Evolutionary conservation across 92 coral and sea anemone genomes (phyloP).

Genomic region (Muricea muricata): DNA sequence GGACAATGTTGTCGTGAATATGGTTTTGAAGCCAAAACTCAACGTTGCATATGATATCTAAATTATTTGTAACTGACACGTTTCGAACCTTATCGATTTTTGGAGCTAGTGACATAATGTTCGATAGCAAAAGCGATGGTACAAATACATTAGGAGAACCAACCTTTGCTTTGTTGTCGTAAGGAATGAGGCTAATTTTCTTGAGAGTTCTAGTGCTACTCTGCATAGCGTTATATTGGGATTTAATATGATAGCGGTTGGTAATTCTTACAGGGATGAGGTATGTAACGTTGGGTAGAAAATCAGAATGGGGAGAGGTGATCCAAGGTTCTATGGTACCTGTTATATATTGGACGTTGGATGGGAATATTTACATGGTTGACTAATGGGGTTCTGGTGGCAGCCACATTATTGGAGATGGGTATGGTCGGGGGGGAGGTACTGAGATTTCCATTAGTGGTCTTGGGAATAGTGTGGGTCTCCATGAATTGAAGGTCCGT

Average conservation of each 20-base stretch:
- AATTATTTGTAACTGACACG: not conserved
- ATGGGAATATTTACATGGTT: no score
- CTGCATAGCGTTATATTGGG: not conserved
- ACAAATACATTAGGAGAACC: not conserved
- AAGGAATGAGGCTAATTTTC: not conserved
- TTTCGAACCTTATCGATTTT: not conserved
- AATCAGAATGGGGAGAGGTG: no score
- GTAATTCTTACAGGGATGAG: not conserved
- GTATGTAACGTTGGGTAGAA: not conserved
- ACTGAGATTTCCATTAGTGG: no score
- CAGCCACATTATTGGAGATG: no score
- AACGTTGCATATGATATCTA: not conserved
- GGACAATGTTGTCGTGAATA: not conserved
- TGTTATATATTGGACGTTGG: no score
- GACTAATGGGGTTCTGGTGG: no score
- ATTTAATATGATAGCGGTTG: not conserved
- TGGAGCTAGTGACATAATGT: not conserved
- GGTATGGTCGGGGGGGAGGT: no score
- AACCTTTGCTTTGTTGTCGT: not conserved
- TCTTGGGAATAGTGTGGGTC: no score
- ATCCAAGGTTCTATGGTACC: no score
- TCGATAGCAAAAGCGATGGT: not conserved
- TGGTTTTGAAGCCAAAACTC: no score
- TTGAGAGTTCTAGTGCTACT: not conserved
- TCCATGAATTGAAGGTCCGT: no score